Conservation (phyloP, 2,888 invertebrate species). For the Elysia crispata region DNA sequence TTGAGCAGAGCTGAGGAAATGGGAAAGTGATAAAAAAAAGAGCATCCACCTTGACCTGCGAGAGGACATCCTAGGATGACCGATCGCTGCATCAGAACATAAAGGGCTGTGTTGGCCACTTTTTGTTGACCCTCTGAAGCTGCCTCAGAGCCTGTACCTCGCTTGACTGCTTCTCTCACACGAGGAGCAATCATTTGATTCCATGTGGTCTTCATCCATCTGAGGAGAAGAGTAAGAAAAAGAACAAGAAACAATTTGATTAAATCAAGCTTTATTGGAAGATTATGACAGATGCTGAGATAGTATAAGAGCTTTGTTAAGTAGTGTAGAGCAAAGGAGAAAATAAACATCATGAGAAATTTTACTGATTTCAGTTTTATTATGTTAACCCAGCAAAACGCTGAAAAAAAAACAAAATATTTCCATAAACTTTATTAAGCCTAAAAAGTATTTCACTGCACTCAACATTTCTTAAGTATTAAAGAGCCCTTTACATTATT, state of each 20-base stretch:
- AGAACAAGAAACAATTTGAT: background rate
- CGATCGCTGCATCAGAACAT: constrained; percentile 76
- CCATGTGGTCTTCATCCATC: constrained; percentile 74
- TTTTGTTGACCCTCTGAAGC: constrained; percentile 71
- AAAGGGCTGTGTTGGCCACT: constrained; percentile 75
- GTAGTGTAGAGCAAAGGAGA: background rate
- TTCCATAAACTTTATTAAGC: too few relatives aligned
- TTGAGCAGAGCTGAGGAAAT: background rate
- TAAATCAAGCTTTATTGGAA: background rate
- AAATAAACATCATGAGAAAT: background rate
- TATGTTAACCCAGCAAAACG: too few relatives aligned
- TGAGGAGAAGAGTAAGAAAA: constrained; percentile 48
- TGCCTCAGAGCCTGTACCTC: constrained; percentile 65
- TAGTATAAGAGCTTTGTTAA: background rate
- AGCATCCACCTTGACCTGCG: constrained; percentile 67
- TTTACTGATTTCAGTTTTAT: too few relatives aligned
- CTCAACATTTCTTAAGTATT: too few relatives aligned
- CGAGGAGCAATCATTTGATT: constrained; percentile 72
- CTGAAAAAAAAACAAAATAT: too few relatives aligned
- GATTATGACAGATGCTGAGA: background rate
- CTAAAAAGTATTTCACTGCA: too few relatives aligned
- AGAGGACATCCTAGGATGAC: constrained; percentile 74
- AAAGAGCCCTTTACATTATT: too few relatives aligned
- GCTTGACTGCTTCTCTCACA: constrained; percentile 70
- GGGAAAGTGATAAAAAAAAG: too few relatives aligned